phyloP scores from a whole-genome alignment of 2,797 vertebrate genomes.

The Ptychadena robeensis region DNA sequence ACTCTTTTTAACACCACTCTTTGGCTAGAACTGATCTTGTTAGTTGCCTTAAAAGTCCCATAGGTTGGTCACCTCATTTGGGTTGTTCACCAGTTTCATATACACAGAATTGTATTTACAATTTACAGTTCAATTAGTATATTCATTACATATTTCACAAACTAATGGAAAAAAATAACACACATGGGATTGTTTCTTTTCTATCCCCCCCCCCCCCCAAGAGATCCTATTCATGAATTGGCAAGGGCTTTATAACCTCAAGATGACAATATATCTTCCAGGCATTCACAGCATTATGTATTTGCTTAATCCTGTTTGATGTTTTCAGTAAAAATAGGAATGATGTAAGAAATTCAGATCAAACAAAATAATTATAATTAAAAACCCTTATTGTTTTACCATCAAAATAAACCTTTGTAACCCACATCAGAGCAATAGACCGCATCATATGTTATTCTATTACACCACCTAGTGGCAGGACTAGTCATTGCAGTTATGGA shows the following conservation, averaged over 20 bases:
- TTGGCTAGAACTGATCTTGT: too few species aligned
- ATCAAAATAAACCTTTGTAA: slow-evolving; percentile 19
- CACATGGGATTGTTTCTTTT: slow-evolving; percentile 15
- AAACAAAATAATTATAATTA: slow-evolving; percentile 55
- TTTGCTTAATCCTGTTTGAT: slow-evolving; percentile 61
- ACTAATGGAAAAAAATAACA: slow-evolving; percentile 34
- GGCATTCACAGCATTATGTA: slow-evolving; percentile 64
- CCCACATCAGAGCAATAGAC: not conserved
- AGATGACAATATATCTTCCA: slow-evolving; percentile 1
- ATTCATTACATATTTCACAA: slow-evolving; percentile 61
- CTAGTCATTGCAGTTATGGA: not conserved
- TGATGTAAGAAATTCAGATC: slow-evolving; percentile 64
- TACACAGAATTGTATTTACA: not conserved
- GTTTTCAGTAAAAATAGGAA: slow-evolving; percentile 64
- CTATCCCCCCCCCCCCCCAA: slow-evolving; percentile 10
- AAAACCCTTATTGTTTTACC: slow-evolving; percentile 39
- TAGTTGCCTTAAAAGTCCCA: too few species aligned
- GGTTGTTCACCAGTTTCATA: too few species aligned
- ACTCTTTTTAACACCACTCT: too few species aligned
- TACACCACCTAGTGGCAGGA: slow-evolving; percentile 74
- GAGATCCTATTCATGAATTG: slow-evolving; percentile 60
- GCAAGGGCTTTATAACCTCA: slow-evolving; percentile 65
- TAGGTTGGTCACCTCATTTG: too few species aligned
- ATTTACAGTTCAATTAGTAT: not conserved
- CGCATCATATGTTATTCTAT: slow-evolving; percentile 64